phyloP scores from a whole-genome alignment of 2,888 invertebrate genomes.

The Synanthedon tipuliformis region DNA sequence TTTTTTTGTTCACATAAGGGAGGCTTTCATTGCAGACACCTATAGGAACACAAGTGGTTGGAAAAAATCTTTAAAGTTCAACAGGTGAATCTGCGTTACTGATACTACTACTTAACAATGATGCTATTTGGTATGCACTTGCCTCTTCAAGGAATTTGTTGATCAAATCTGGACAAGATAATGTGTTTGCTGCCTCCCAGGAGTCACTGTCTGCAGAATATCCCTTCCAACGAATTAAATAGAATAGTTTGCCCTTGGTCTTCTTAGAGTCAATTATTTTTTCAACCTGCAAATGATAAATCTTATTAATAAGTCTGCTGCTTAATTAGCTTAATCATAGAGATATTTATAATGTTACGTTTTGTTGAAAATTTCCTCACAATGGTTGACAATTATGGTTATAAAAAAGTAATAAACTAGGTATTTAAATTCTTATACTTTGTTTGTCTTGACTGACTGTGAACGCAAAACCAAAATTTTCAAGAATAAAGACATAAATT shows the following conservation, averaged over 20 bases:
- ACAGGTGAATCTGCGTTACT: too few species aligned
- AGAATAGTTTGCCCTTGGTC: constrained; percentile 75
- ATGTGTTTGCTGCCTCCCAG: constrained; percentile 80
- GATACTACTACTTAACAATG: too few species aligned
- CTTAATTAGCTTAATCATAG: background rate
- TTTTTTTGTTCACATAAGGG: too few species aligned
- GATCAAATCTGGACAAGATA: constrained; percentile 78
- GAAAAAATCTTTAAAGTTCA: too few species aligned
- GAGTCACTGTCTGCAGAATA: constrained; percentile 77
- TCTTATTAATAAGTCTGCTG: background rate
- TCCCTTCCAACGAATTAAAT: constrained; percentile 83
- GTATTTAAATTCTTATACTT: too few species aligned
- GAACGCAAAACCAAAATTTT: too few species aligned
- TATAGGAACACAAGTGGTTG: too few species aligned
- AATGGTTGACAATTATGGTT: too few species aligned
- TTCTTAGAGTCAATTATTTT: constrained; percentile 77
- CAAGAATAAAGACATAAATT: too few species aligned
- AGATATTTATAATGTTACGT: background rate
- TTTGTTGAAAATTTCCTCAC: background rate
- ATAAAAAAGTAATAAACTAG: too few species aligned
- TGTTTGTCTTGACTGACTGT: too few species aligned
- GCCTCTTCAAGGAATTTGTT: constrained; percentile 57
- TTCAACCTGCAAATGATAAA: constrained; percentile 69
- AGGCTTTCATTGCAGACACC: too few species aligned
- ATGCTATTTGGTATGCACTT: constrained; percentile 6